Percentiles rank a stretch among this genome's conserved stretches.
Evolutionary conservation across 2,113 vertebrate genomes (phyloP).

Genomic region (Agapornis roseicollis): DNA sequence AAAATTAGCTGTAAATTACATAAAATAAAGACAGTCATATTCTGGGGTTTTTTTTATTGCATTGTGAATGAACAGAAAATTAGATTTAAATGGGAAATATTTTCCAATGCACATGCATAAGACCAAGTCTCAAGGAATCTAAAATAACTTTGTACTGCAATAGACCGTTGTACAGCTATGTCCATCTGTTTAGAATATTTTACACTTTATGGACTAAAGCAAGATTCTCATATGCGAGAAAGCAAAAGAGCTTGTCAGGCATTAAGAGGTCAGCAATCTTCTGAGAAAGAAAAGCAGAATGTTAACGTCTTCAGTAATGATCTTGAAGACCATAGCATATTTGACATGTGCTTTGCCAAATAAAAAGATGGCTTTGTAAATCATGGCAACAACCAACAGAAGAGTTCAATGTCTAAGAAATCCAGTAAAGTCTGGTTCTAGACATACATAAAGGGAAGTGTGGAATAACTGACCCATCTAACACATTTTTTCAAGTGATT

Average conservation of each 20-base stretch:
- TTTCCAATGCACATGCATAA: not conserved
- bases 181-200: slow-evolving; percentile 51
- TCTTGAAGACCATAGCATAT: not conserved
- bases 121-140: not conserved
- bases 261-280: slow-evolving; percentile 34
- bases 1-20: not conserved
- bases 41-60: not conserved
- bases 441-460: not conserved
- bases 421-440: not conserved
- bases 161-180: not conserved
- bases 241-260: slow-evolving; percentile 12
- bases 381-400: not conserved
- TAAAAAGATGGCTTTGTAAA: slow-evolving; percentile 1
- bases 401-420: not conserved
- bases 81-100: not conserved
- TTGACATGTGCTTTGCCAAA: slow-evolving; percentile 9
- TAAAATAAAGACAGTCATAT: not conserved
- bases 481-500: not conserved
- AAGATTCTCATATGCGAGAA: slow-evolving; percentile 13
- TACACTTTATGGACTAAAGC: slow-evolving; percentile 9
- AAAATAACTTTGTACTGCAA: not conserved
- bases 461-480: not conserved
- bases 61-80: not conserved
- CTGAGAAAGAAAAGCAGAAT: slow-evolving; percentile 14
- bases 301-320: not conserved